phyloP scores from a whole-genome alignment of 2,888 invertebrate species.

The Meloe dianella region DNA sequence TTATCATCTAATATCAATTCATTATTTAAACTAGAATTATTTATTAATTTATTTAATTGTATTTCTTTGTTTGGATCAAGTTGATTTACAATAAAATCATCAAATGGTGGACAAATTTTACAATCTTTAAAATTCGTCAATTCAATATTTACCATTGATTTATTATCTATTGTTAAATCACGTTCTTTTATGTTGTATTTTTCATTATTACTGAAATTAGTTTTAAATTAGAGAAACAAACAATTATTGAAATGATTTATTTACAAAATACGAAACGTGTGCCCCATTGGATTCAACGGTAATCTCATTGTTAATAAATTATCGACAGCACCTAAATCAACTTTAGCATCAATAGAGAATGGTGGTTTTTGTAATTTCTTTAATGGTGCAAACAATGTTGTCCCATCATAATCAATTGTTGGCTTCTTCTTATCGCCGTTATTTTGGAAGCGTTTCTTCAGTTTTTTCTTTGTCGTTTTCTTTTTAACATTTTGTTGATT shows the following conservation, averaged over 20 bases:
- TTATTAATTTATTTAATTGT: conserved; percentile 20
- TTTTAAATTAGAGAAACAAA: too few relatives aligned
- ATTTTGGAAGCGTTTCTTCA: conserved; percentile 38
- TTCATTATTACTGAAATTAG: conserved; percentile 37
- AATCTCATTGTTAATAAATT: conserved; percentile 48
- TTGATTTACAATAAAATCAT: conserved; percentile 54
- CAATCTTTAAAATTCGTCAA: conserved; percentile 21
- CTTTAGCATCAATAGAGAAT: conserved; percentile 46
- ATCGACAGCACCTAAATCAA: conserved; percentile 44
- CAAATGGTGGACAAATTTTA: conserved; percentile 67
- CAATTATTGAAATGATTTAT: conserved; percentile 7
- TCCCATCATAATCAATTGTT: conserved; percentile 43
- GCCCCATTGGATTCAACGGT: conserved; percentile 24
- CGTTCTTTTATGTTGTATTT: conserved; percentile 34
- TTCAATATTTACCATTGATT: conserved; percentile 16
- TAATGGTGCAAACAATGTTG: conserved; percentile 38
- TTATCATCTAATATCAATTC: conserved; percentile 45
- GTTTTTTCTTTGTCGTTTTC: conserved; percentile 34
- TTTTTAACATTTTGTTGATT: conserved; percentile 25
- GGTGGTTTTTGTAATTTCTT: conserved; percentile 46
- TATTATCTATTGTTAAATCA: conserved; percentile 38
- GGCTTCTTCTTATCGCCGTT: conserved; percentile 40
- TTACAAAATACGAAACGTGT: conserved; percentile 21
- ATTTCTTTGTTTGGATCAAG: conserved; percentile 49
- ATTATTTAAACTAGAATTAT: conserved; percentile 26